phyloP scores from a whole-genome alignment of 2,113 vertebrate species.

The Charadrius vociferus region DNA sequence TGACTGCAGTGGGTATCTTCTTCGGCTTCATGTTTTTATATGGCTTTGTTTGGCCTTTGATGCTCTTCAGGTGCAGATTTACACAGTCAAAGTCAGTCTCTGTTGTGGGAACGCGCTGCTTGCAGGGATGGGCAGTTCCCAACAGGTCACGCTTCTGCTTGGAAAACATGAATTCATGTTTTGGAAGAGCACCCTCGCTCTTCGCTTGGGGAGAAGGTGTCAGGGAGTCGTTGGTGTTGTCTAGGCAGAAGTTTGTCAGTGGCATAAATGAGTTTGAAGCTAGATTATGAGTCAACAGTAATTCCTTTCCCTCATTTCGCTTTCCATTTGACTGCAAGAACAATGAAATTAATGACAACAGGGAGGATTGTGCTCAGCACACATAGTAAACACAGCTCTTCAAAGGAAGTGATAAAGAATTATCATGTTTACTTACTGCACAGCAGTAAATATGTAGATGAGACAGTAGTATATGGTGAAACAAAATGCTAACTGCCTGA shows the following conservation, averaged over 20 bases:
- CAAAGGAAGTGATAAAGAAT: conserved; percentile 25
- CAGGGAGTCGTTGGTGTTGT: not conserved
- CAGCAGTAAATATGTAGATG: conserved; percentile 45
- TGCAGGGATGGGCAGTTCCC: not conserved
- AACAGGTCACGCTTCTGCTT: not conserved
- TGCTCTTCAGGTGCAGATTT: not conserved
- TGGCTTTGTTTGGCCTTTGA: not conserved
- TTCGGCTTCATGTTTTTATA: not conserved
- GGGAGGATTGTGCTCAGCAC: not conserved
- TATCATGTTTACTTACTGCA: conserved; percentile 3
- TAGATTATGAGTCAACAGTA: not conserved
- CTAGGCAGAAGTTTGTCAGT: not conserved
- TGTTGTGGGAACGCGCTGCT: not conserved
- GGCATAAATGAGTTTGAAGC: not conserved
- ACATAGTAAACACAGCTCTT: not conserved
- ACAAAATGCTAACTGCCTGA: conserved; percentile 18
- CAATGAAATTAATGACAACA: conserved; percentile 25
- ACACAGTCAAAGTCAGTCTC: not conserved
- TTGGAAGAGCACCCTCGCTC: not conserved
- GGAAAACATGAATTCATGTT: not conserved
- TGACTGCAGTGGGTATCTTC: not conserved
- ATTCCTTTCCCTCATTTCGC: not conserved
- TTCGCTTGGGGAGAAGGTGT: not conserved
- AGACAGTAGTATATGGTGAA: conserved; percentile 14
- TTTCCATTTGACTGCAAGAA: conserved; percentile 15